Conservation (phyloP, 37 sponge, comb jelly and placozoan species). For the Halisarca cf. caerulea region DNA sequence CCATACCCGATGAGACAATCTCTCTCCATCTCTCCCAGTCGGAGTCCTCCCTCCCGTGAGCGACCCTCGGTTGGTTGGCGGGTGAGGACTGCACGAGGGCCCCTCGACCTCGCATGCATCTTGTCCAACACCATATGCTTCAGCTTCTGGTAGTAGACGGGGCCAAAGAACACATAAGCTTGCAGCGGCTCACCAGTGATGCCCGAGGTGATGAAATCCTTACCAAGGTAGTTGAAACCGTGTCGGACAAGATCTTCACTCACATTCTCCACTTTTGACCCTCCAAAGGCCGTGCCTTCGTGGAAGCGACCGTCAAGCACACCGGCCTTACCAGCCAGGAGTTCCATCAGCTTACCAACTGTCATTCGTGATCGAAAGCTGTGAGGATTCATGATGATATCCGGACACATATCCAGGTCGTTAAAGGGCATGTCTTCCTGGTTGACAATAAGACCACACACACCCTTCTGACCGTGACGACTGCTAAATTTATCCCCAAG, state of each 20-base stretch:
- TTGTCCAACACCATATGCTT: constrained; percentile 99
- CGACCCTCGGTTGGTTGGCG: constrained; percentile 99
- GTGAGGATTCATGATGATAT: constrained; percentile 99
- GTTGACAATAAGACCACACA: constrained; percentile 91
- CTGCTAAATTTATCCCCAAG: constrained; percentile 99
- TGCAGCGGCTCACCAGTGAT: constrained; percentile 93
- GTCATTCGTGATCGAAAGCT: constrained; percentile 99
- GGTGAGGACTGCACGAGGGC: constrained; percentile 94
- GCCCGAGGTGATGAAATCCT: constrained; percentile 95
- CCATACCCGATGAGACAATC: constrained; percentile 99
- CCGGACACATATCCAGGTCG: constrained; percentile 88
- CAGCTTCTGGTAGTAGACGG: constrained; percentile 99
- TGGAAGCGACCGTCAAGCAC: constrained; percentile 91
- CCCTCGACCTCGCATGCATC: constrained; percentile 97
- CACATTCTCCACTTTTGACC: constrained; percentile 78
- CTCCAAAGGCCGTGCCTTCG: constrained; percentile 96
- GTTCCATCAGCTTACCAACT: constrained; percentile 97
- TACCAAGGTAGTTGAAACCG: constrained; percentile 97
- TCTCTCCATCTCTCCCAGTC: constrained; percentile 99
- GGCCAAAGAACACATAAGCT: constrained; percentile 96
- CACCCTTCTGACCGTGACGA: constrained; percentile 99
- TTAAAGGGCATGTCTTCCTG: constrained; percentile 99
- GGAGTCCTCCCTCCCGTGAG: constrained; percentile 94
- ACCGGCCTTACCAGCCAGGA: constrained; percentile 92
- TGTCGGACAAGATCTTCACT: constrained; percentile 76